phyloP scores from a whole-genome alignment of 2,797 vertebrate species.

The Anas flavirostris region DNA sequence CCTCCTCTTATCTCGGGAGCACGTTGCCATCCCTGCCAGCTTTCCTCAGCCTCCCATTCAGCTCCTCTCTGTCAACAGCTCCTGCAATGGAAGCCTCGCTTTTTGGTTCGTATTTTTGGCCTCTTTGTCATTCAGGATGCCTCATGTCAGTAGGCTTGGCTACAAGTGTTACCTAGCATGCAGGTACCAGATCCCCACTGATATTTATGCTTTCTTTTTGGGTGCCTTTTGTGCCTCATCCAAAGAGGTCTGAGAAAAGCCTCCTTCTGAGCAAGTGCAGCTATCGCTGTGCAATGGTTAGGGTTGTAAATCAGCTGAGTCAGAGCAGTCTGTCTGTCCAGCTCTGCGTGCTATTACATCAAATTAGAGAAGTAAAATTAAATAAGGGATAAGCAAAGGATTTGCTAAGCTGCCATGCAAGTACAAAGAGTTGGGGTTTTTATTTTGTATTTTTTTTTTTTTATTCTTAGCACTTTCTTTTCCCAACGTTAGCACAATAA shows the following conservation, averaged over 20 bases:
- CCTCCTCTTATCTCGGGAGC: background rate
- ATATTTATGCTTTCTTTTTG: background rate
- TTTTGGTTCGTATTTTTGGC: background rate
- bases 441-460: background rate
- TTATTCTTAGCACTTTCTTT: background rate
- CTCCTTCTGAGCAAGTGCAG: background rate
- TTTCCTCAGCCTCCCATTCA: background rate
- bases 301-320: slow-evolving; percentile 3
- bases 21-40: rapidly evolving
- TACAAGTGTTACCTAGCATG: background rate
- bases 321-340: background rate
- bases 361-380: background rate
- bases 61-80: background rate
- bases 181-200: background rate
- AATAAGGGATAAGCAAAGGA: background rate
- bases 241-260: background rate
- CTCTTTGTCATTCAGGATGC: background rate
- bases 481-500: rapidly evolving
- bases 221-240: background rate
- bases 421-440: background rate
- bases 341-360: background rate
- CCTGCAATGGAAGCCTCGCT: background rate
- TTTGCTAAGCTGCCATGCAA: background rate
- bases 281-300: background rate
- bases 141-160: background rate